Conservation (phyloP, 2,797 vertebrate species). For the Heteromormyrus szaboi region DNA sequence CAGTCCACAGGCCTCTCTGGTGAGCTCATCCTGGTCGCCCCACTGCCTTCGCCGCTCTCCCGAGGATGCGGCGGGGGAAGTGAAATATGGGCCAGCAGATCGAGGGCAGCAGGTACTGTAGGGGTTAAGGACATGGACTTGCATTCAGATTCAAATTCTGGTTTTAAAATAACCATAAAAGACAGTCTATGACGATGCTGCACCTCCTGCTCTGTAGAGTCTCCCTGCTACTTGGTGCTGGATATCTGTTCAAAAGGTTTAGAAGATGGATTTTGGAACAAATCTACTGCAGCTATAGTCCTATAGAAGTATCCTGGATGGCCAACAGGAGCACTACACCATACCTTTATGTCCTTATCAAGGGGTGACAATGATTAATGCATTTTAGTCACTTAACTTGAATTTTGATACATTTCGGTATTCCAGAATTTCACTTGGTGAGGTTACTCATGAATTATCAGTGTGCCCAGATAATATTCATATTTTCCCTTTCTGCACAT, state of each 20-base stretch:
- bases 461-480: background rate
- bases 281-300: background rate
- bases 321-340: background rate
- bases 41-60: background rate
- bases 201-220: background rate
- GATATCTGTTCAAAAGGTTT: background rate
- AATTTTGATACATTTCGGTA: background rate
- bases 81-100: background rate
- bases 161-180: background rate
- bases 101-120: background rate
- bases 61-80: background rate
- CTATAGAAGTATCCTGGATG: background rate
- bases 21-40: background rate
- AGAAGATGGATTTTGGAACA: background rate
- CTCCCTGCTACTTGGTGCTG: background rate
- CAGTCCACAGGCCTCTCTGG: background rate
- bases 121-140: slow-evolving; percentile 8
- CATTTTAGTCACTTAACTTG: slow-evolving; percentile 2
- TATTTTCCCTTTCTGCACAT: background rate
- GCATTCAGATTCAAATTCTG: background rate
- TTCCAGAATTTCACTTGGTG: background rate
- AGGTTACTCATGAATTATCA: background rate
- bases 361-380: background rate
- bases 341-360: background rate
- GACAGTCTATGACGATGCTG: background rate